Evolutionary conservation across 2,113 vertebrate species (phyloP).

Genomic region (Charadrius vociferus): DNA sequence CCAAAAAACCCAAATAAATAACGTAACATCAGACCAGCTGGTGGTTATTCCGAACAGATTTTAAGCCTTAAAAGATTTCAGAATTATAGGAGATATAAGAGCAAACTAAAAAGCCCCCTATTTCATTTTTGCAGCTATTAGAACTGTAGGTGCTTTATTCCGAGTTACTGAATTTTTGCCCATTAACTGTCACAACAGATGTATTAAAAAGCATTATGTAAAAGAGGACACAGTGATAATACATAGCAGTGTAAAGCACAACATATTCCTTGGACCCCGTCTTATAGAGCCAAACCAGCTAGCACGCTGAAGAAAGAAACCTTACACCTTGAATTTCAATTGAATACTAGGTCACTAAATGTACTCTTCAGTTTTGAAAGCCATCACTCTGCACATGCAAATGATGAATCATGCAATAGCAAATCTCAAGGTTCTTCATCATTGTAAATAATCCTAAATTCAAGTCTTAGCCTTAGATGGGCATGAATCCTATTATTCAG

Average conservation of each 20-base stretch:
- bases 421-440: background rate
- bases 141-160: background rate
- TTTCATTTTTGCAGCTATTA: background rate
- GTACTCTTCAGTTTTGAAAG: background rate
- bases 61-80: background rate
- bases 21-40: background rate
- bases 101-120: too few relatives aligned
- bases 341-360: background rate
- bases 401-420: background rate
- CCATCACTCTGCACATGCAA: background rate
- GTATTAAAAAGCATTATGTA: background rate
- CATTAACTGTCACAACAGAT: background rate
- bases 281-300: background rate
- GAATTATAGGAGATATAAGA: background rate
- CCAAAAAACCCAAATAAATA: background rate
- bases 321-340: background rate
- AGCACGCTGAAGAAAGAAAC: background rate
- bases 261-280: accelerated
- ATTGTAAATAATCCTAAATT: background rate
- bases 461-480: background rate
- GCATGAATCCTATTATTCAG: background rate
- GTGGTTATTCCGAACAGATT: background rate
- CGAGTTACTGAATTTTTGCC: background rate
- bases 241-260: background rate
- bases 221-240: background rate